Conservation (phyloP, 2,888 invertebrate species). For the Scaptomyza tumidula region DNA sequence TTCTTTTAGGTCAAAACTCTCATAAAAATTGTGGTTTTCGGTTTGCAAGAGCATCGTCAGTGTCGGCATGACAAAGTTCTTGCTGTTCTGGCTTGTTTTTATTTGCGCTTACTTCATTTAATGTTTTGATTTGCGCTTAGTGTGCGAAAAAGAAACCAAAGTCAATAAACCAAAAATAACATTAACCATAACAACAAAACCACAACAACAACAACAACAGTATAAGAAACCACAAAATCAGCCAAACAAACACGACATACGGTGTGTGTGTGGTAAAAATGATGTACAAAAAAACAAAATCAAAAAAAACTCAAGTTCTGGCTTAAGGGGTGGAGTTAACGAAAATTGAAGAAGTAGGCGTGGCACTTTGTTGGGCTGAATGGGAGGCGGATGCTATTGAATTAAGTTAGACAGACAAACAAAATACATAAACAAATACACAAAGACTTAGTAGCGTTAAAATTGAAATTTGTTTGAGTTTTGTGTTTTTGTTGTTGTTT, state of each 20-base stretch:
- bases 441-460: slow-evolving; percentile 23
- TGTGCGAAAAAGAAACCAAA: slow-evolving; percentile 73
- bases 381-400: slow-evolving; percentile 26
- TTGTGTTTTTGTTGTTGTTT: slow-evolving; percentile 14
- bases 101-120: slow-evolving; percentile 67
- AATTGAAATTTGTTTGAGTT: slow-evolving; percentile 47
- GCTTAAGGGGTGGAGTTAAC: slow-evolving; percentile 22
- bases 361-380: slow-evolving; percentile 13
- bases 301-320: slow-evolving; percentile 24
- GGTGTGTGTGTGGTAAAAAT: slow-evolving; percentile 12
- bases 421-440: slow-evolving; percentile 13
- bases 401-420: slow-evolving; percentile 34
- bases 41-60: background rate
- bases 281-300: slow-evolving; percentile 1
- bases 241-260: slow-evolving; percentile 39
- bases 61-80: background rate
- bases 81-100: slow-evolving; percentile 23
- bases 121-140: slow-evolving; percentile 67
- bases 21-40: background rate
- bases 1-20: background rate
- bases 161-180: slow-evolving; percentile 65
- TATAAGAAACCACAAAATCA: slow-evolving; percentile 30
- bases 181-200: slow-evolving; percentile 24
- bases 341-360: slow-evolving; percentile 8
- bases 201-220: slow-evolving; percentile 37